Percentiles rank a stretch among this genome's conserved stretches.
Evolutionary conservation across 2,113 vertebrate genomes (phyloP).

Genomic region (Neolamprologus tretocephalus): DNA sequence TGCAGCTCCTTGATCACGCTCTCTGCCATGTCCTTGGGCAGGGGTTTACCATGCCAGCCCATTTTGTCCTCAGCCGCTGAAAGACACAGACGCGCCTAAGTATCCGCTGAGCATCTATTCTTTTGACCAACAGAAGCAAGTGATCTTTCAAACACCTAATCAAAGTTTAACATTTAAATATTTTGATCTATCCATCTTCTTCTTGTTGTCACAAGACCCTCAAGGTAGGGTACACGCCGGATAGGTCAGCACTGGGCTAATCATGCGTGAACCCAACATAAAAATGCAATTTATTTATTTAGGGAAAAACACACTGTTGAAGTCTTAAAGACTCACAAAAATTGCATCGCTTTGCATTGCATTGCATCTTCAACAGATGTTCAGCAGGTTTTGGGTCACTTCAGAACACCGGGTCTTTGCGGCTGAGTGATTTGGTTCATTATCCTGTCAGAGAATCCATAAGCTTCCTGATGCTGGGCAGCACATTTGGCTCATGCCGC

Average conservation of each 20-base stretch:
- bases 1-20: conserved; percentile 81
- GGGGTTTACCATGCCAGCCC: conserved; percentile 90
- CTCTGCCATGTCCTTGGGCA: conserved; percentile 88
- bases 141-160: not conserved
- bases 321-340: not conserved
- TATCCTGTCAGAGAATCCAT: not conserved
- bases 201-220: not conserved
- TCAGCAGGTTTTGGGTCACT: not conserved
- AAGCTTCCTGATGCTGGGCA: not conserved
- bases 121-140: not conserved
- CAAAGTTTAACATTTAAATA: not conserved
- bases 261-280: not conserved
- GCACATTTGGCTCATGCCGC: not conserved
- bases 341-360: not conserved
- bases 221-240: accelerated
- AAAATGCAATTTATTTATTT: not conserved
- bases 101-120: accelerated
- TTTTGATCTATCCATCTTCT: not conserved
- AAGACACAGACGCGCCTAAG: not conserved
- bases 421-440: not conserved
- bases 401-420: not conserved
- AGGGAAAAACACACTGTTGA: not conserved
- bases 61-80: conserved; percentile 89
- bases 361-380: not conserved
- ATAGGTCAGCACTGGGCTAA: not conserved